Evolutionary conservation across 1,140 invertebrate genomes (phyloP).

Genomic region (Calycopis cecrops): DNA sequence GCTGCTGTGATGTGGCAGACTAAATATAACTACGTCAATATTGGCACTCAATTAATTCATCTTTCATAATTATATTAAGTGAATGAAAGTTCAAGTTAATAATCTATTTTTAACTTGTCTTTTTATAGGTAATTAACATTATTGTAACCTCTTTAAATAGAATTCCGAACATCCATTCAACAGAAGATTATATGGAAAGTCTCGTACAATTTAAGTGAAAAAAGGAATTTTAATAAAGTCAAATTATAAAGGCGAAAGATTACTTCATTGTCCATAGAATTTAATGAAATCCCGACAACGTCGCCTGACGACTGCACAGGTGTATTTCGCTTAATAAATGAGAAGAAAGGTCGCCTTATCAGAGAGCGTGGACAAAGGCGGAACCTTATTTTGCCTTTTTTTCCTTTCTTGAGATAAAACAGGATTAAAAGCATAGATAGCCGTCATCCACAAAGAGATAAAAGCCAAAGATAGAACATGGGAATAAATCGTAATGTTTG

Average conservation of each 20-base stretch:
- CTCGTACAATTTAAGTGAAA: slow-evolving; percentile 2
- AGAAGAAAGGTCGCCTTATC: slow-evolving; percentile 56
- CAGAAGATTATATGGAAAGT: neutral
- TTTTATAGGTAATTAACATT: too few species aligned
- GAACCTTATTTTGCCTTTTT: slow-evolving; percentile 41
- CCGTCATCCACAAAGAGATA: slow-evolving; percentile 63
- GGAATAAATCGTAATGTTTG: too few species aligned
- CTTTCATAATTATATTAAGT: too few species aligned
- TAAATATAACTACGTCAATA: too few species aligned
- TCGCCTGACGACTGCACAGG: slow-evolving; percentile 44
- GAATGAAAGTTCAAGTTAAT: too few species aligned
- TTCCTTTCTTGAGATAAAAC: slow-evolving; percentile 61
- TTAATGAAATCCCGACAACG: slow-evolving; percentile 52
- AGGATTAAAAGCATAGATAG: slow-evolving; percentile 69
- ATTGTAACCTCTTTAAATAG: too few species aligned
- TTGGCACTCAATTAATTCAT: too few species aligned
- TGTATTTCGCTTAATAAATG: slow-evolving; percentile 60
- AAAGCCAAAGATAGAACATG: slow-evolving; percentile 45
- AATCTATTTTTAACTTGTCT: too few species aligned
- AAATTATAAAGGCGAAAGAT: slow-evolving; percentile 21
- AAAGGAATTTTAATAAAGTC: neutral
- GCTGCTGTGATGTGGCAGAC: too few species aligned
- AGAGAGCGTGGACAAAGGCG: slow-evolving; percentile 49
- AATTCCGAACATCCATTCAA: too few species aligned
- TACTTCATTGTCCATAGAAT: slow-evolving; percentile 42